Evolutionary conservation across 2,888 invertebrate genomes (phyloP).

Genomic region (Hanleya hanleyi): DNA sequence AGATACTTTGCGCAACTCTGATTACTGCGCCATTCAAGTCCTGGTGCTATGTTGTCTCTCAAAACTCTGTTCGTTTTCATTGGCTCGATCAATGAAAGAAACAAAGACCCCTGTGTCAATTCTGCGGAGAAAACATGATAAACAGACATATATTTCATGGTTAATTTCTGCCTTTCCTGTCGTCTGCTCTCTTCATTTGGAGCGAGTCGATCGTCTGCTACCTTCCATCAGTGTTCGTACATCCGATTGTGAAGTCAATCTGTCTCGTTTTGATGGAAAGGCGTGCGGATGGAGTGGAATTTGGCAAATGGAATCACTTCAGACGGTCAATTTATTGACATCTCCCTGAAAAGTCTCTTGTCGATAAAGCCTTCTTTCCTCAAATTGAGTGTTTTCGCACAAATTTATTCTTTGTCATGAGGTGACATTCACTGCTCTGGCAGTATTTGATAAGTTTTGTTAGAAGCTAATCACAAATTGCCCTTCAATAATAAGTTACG

Average conservation of each 20-base stretch:
- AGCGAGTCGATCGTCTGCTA: not conserved
- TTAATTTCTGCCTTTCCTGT: conserved; percentile 11
- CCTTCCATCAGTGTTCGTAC: not conserved
- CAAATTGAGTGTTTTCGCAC: too few relatives aligned
- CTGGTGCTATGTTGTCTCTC: not conserved
- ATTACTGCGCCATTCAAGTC: not conserved
- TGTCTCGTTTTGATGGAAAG: not conserved
- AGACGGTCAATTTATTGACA: too few relatives aligned
- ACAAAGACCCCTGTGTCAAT: conserved; percentile 4
- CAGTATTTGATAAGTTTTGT: too few relatives aligned
- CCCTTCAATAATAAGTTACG: too few relatives aligned
- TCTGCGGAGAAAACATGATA: conserved; percentile 5
- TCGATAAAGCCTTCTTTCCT: too few relatives aligned
- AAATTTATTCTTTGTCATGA: too few relatives aligned
- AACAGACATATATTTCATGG: conserved; percentile 11
- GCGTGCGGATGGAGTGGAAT: not conserved
- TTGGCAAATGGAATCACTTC: too few relatives aligned
- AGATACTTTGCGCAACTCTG: conserved; percentile 8
- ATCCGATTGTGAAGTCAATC: conserved; percentile 10
- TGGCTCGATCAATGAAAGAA: not conserved
- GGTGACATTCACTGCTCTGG: too few relatives aligned
- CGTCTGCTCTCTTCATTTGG: not conserved
- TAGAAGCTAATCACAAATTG: too few relatives aligned
- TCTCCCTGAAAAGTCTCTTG: too few relatives aligned
- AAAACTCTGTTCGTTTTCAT: not conserved